Base-by-base conservation (phyloP, 2,113 vertebrate genomes). In the Lanius collurio region DNA sequence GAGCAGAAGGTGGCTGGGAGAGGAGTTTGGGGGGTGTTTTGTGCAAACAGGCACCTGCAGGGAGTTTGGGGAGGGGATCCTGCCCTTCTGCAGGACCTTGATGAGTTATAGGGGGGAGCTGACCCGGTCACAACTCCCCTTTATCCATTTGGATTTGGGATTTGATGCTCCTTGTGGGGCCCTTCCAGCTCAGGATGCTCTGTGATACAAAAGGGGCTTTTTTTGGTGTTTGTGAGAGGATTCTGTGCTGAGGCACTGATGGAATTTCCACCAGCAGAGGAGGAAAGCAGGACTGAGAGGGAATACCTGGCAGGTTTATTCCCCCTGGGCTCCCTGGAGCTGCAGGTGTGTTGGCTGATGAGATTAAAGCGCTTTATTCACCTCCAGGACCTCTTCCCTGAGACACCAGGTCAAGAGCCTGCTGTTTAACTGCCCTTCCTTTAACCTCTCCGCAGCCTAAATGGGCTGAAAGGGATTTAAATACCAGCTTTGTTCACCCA, bases 71-170 rank as follows among this genome's bases (percentile, higher is more conserved):
- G 59, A 44, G 42, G 35, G 35, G 53, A 8, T 47, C 23, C 49
- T 79, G 65, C 33, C 47, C 33, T 19, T 70, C 17, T 65, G 55
- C 39, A n/a, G 52, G 31, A 7, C 27, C 39, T 53, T 50, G 22
- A 2, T 23, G 39, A 37, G 3, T 7, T 0, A 3, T 10, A 37
- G 47, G 49, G 59, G 11, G 33, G 59, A 67, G 27, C 50, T 64
- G 56, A 12, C 7, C 27, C 6, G 11, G 16, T 10, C 31, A 27
- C 39, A 16, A 13, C 18, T 87, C 10, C 33, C 10, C 33, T 33
- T 39, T 27, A 37, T 5, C 11, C 24, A 3, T 13, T 1, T 13
- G 41, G 28, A 41, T 19, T 0, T 75, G 70, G 35, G 30, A 30
- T 85, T 49, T 8, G 30, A 10, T 56, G 35, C 10, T n/a, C 33